Evolutionary conservation across 2,113 vertebrate species (phyloP), one percentile per base, ranked within the genome.

Genomic region (Nesogale talazaci): DNA sequence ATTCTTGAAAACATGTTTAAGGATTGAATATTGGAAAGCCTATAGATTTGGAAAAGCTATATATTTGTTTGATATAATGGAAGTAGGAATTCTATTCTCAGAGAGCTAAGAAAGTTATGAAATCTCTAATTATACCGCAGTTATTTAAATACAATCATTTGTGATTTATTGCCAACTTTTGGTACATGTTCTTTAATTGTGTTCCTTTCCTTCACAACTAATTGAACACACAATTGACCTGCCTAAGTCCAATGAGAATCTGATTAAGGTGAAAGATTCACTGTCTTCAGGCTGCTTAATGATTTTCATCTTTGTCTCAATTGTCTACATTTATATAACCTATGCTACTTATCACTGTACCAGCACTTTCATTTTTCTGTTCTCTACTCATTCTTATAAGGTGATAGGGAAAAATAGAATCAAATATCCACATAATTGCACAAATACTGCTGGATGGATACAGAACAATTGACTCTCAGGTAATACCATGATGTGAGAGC

Each of bases 141-240:
- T 31, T 87, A 69, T 82, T 88, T 57, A 76, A 95, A 82, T 63
- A 59, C 56, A 93, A 16, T 89, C 75, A 78, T 86, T 95, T 96
- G 92, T 94, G 89, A 96, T 96, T 93, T 93, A 94, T 96, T 93
- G 81, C 67, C 20, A 63, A 36, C 69, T 89, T 95, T 94, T 36
- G 46, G 67, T 89, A 82, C 81, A 87, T 15, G 69, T 93, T 95
- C 69, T 85, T 94, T 91, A 94, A 95, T 94, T 96, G 93, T 89
- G 63, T 92, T 94, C 94, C 92, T 82, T 97, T 85, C 59, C 82
- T 91, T 94, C 82, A 79, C 81, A 96, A 83, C 95, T 96, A 95
- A 96, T 97, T 96, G 78, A 95, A 85, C 59, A 38, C 78, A 70
- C 80, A 88, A 76, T 91, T 95, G 95, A 92, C 89, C 93, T 91